phyloP scores from a whole-genome alignment of 2,888 invertebrate species.

The Andrena hattorfiana region DNA sequence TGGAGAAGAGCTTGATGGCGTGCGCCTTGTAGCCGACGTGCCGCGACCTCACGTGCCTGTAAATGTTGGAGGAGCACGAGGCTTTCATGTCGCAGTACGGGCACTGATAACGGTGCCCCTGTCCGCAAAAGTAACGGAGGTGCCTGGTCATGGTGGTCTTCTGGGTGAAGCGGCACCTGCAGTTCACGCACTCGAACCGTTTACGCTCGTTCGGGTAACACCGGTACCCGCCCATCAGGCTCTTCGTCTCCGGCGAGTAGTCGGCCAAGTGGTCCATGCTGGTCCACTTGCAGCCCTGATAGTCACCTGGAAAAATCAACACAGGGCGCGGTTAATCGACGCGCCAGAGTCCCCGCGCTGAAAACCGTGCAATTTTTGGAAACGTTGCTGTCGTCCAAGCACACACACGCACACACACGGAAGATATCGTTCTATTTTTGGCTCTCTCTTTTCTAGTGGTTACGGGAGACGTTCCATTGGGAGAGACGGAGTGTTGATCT shows the following conservation, averaged over 20 bases:
- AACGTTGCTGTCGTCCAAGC: slow-evolving; percentile 20
- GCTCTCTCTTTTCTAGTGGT: background rate
- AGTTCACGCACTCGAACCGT: slow-evolving; percentile 79
- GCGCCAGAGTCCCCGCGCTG: background rate
- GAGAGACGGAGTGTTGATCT: background rate
- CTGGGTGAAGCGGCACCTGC: slow-evolving; percentile 79
- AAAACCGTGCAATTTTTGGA: slow-evolving; percentile 46
- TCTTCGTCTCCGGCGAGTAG: slow-evolving; percentile 30
- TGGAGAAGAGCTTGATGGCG: slow-evolving; percentile 75
- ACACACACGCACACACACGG: background rate
- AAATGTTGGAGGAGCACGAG: slow-evolving; percentile 80
- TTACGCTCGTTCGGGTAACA: slow-evolving; percentile 73
- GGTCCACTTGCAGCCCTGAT: slow-evolving; percentile 43
- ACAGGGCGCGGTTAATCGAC: slow-evolving; percentile 53
- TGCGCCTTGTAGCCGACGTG: slow-evolving; percentile 74
- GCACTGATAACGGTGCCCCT: slow-evolving; percentile 80
- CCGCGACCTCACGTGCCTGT: slow-evolving; percentile 78
- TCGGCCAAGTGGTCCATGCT: background rate
- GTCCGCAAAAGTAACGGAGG: slow-evolving; percentile 82
- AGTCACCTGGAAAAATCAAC: slow-evolving; percentile 68
- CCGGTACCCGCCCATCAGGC: slow-evolving; percentile 57
- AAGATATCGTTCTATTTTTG: background rate
- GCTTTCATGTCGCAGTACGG: slow-evolving; percentile 79
- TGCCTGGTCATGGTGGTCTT: slow-evolving; percentile 81
- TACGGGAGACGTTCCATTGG: background rate